Conservation (phyloP, 2,113 vertebrate species). For the Pelusios castaneus region DNA sequence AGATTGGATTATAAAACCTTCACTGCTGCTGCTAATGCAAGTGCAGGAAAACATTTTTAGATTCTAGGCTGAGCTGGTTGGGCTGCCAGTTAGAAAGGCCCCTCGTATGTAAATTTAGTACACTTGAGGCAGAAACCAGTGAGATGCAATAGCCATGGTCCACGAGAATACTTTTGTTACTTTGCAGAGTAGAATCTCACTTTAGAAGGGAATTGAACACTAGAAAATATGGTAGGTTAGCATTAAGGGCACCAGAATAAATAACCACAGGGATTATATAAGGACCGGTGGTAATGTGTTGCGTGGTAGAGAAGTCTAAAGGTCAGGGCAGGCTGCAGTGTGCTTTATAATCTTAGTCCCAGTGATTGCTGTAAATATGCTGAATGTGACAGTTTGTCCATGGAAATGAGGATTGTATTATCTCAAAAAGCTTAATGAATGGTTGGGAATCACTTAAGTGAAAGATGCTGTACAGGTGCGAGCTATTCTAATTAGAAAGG, state of each 20-base stretch:
- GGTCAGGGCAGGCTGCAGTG: accelerated
- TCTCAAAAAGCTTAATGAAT: background rate
- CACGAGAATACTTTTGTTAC: background rate
- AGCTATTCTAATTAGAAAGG: background rate
- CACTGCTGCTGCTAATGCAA: accelerated
- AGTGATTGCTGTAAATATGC: background rate
- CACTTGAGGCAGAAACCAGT: background rate
- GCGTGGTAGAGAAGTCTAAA: accelerated
- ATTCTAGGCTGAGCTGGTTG: background rate
- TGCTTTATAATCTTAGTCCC: background rate
- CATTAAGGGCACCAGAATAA: background rate
- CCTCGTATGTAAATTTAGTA: background rate
- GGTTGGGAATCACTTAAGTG: background rate
- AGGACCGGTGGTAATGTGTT: background rate
- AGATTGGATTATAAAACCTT: background rate
- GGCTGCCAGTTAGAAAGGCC: background rate
- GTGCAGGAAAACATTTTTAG: background rate
- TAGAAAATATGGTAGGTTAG: background rate
- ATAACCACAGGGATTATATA: background rate
- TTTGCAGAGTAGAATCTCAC: background rate
- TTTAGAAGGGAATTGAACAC: background rate
- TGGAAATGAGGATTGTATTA: background rate
- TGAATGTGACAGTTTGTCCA: accelerated
- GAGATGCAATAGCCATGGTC: background rate
- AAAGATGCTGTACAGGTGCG: background rate